phyloP scores from a whole-genome alignment of 2,113 vertebrate species.

The Camelus bactrianus region DNA sequence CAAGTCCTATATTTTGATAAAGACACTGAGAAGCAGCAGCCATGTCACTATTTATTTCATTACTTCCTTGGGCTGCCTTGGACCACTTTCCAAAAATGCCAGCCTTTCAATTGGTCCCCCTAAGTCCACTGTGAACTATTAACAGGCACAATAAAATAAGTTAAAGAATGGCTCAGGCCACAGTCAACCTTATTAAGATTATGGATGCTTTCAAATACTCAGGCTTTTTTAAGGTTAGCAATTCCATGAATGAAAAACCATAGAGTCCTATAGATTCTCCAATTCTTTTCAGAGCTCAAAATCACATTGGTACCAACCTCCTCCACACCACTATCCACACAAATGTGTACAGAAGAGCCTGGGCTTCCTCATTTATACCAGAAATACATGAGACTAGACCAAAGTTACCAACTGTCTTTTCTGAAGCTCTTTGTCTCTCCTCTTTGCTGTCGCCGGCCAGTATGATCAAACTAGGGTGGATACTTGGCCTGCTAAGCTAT shows the following conservation, averaged over 20 bases:
- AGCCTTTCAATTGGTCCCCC: neutral
- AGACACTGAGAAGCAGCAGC: neutral
- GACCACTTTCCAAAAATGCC: conserved; percentile 19
- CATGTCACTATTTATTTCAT: conserved; percentile 16
- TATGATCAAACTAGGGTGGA: conserved; percentile 37
- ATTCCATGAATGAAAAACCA: conserved; percentile 28
- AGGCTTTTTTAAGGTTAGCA: conserved; percentile 33
- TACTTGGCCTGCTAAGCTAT: conserved; percentile 38
- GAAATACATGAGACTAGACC: conserved; percentile 14
- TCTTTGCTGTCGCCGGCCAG: conserved; percentile 32
- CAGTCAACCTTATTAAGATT: conserved; percentile 24
- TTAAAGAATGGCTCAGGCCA: conserved; percentile 20
- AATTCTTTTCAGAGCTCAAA: conserved; percentile 33
- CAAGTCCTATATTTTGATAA: conserved; percentile 35
- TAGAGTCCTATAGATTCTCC: conserved; percentile 15
- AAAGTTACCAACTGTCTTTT: conserved; percentile 39
- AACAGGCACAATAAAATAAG: neutral
- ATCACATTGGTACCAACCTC: neutral
- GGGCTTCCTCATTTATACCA: neutral
- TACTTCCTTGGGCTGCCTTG: neutral
- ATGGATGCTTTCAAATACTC: conserved; percentile 15
- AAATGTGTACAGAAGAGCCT: neutral
- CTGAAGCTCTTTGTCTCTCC: neutral
- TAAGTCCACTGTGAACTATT: neutral
- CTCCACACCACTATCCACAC: neutral